Conservation (phyloP, 2,888 invertebrate genomes). For the Caenorhabditis afra region DNA sequence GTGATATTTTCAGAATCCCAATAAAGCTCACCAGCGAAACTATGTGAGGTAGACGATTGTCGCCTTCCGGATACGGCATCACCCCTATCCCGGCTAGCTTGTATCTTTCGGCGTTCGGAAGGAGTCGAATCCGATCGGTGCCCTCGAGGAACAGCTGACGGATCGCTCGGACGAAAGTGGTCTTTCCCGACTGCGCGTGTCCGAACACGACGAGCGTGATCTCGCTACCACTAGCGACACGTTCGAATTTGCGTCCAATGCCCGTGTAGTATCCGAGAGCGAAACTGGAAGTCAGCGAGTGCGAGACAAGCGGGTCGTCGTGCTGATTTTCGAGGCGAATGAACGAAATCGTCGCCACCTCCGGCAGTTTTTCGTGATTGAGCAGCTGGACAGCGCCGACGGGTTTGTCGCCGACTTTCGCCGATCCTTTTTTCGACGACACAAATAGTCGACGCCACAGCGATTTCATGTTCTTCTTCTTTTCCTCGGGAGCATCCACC, state of each 20-base stretch:
- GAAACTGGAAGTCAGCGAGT: background rate
- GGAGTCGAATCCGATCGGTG: slow-evolving; percentile 24
- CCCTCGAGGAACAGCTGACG: slow-evolving; percentile 34
- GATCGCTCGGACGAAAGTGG: slow-evolving; percentile 42
- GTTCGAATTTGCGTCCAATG: slow-evolving; percentile 53
- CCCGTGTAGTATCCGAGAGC: slow-evolving; percentile 47
- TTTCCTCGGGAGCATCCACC: background rate
- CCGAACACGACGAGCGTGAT: slow-evolving; percentile 56
- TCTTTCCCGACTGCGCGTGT: slow-evolving; percentile 41
- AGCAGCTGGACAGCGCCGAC: slow-evolving; percentile 9
- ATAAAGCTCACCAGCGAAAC: slow-evolving; percentile 34
- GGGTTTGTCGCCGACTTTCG: background rate
- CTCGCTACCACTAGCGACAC: slow-evolving; percentile 26
- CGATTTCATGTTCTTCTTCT: slow-evolving; percentile 26
- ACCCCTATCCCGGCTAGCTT: slow-evolving; percentile 41
- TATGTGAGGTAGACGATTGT: slow-evolving; percentile 51
- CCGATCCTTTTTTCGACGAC: slow-evolving; percentile 35
- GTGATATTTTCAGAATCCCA: too few relatives aligned
- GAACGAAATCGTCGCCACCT: slow-evolving; percentile 8
- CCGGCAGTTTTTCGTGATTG: background rate
- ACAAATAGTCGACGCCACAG: slow-evolving; percentile 40
- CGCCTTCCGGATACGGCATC: slow-evolving; percentile 51
- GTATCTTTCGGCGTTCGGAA: slow-evolving; percentile 43
- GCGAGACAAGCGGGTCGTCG: slow-evolving; percentile 13
- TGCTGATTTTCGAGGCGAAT: slow-evolving; percentile 25